A percentile compares a stretch with the other conserved stretches of the same genome.
phyloP scores from a whole-genome alignment of 2,797 vertebrate species.

The Aratinga solstitialis region DNA sequence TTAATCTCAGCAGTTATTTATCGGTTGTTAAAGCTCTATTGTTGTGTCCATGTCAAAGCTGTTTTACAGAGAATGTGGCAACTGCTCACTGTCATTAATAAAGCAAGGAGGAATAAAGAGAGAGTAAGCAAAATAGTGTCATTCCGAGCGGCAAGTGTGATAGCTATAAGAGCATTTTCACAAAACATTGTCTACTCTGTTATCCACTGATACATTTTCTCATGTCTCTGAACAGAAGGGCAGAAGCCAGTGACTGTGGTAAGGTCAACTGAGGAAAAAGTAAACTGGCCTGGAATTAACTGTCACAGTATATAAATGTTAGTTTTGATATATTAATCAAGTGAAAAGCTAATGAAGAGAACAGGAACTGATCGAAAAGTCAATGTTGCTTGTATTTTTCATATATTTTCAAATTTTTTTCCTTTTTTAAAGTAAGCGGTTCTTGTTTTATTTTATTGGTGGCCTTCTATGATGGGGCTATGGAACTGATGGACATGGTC shows the following conservation, averaged over 20 bases:
- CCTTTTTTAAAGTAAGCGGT: neutral
- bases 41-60: neutral
- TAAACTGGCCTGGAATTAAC: neutral
- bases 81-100: neutral
- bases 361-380: neutral
- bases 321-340: neutral
- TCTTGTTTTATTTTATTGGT: neutral
- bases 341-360: neutral
- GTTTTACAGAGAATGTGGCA: neutral
- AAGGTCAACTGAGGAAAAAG: neutral
- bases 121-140: neutral
- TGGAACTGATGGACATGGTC: too few species aligned
- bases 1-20: constrained; percentile 22
- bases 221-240: neutral
- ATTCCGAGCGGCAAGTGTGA: neutral
- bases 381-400: neutral
- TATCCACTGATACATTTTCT: neutral
- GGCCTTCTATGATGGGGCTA: neutral
- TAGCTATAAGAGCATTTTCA: neutral
- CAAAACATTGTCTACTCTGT: neutral
- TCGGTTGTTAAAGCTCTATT: neutral
- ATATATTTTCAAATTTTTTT: neutral
- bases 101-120: neutral
- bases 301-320: neutral
- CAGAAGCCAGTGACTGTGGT: neutral